Evolutionary conservation across 2,797 vertebrate species (phyloP).

Genomic region (Sebastiscus albofasciatus): DNA sequence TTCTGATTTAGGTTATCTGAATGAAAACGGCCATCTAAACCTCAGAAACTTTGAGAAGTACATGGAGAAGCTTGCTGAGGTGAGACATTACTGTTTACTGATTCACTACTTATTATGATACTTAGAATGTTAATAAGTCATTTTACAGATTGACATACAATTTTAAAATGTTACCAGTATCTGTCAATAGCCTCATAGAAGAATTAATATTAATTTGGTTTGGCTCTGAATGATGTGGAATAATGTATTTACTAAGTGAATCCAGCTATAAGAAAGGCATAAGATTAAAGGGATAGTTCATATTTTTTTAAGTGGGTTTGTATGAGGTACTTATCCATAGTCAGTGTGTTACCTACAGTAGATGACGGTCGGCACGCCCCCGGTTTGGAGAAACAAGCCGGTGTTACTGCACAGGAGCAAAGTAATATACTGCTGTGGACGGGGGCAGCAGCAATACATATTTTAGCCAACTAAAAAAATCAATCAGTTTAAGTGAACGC

Average conservation of each 20-base stretch:
- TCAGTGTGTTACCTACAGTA: no score
- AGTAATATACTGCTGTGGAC: no score
- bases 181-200: background rate
- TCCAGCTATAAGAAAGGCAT: background rate
- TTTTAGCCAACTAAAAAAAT: no score
- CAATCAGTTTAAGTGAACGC: no score
- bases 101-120: background rate
- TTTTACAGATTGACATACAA: no score
- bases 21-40: constrained; percentile 95
- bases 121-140: background rate
- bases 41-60: constrained; percentile 95
- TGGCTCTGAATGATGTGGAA: background rate
- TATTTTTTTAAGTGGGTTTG: no score
- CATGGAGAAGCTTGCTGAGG: constrained; percentile 93
- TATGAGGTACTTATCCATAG: no score
- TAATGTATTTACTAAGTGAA: background rate
- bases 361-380: no score
- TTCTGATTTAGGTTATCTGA: constrained; percentile 90
- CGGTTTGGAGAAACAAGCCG: no score
- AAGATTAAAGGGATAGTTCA: no score
- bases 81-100: constrained; percentile 60
- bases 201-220: background rate
- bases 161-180: background rate
- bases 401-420: no score
- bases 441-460: no score